Evolutionary conservation across 2,888 invertebrate species (phyloP), one percentile per base, ranked within the genome.

Genomic region (Cylloceria caligata): DNA sequence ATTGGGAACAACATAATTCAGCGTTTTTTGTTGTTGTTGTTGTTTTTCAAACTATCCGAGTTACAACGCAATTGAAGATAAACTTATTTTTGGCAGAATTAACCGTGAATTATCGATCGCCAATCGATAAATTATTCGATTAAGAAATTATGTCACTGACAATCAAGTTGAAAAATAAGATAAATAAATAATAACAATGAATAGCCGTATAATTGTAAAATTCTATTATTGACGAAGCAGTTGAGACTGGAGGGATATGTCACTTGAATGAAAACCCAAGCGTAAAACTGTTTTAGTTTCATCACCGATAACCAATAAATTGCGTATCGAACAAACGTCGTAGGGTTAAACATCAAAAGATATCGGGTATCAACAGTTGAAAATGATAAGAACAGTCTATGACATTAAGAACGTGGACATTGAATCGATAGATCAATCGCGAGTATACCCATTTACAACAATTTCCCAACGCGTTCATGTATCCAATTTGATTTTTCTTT

Each of bases 291-390:
- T n/a, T 21, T 52, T 68, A 55, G 39, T 68, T 49, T 68, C 24
- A 27, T 5, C n/a, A 55, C 52, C 24, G 69, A 69, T 24, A 55
- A 69, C 55, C 55, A 69, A 55, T 85, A 87, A 87, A 88, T 83
- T 83, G 85, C 84, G 86, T 88, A 69, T 69, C 69, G 69, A 89
- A 88, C 89, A 88, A 90, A 89, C 88, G 87, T 85, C 86, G 84
- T 87, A 88, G 88, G 84, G 87, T 87, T 88, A 55, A 69, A 88
- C 87, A 85, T 88, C 85, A 85, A 87, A 86, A 87, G 85, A 87
- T 87, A 85, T 87, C 85, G 82, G 82, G 85, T 84, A 83, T 83
- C 83, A 82, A 81, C 81, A 67, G 34, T 60, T 36, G 60, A 19
- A 84, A 85, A 83, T 34, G 55, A 69, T 55, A 55, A 69, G 55